Conservation (phyloP, 2,113 vertebrate species). For the Phocoena sinus region DNA sequence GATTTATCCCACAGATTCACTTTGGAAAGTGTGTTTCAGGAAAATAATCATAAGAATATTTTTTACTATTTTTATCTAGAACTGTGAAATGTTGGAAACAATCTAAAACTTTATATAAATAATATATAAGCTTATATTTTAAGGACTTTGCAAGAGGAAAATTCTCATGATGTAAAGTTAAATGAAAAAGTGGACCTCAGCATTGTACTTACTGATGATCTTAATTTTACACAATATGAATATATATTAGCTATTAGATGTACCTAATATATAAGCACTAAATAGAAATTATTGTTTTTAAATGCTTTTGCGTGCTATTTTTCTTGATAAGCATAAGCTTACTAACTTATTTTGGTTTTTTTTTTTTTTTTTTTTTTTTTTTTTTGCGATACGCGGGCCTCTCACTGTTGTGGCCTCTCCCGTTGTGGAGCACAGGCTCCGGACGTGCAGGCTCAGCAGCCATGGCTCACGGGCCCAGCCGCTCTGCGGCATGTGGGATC, state of each 20-base stretch:
- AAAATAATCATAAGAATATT: not conserved
- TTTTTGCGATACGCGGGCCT: too few relatives aligned
- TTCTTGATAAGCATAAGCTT: not conserved
- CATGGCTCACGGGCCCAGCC: too few relatives aligned
- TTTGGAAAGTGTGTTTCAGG: not conserved
- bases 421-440: too few relatives aligned
- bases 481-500: too few relatives aligned
- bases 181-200: not conserved
- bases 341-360: not conserved
- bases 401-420: too few relatives aligned
- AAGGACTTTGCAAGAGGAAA: not conserved
- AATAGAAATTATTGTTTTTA: not conserved
- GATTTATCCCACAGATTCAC: not conserved
- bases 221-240: not conserved
- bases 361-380: too few relatives aligned
- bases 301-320: not conserved
- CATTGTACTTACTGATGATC: not conserved
- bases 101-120: not conserved
- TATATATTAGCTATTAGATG: not conserved
- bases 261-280: not conserved
- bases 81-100: not conserved
- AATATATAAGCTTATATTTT: not conserved
- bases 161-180: not conserved
- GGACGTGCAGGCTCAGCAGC: too few relatives aligned
- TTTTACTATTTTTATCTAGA: not conserved